phyloP scores from a whole-genome alignment of 2,797 vertebrate genomes.

The Denticeps clupeoides region DNA sequence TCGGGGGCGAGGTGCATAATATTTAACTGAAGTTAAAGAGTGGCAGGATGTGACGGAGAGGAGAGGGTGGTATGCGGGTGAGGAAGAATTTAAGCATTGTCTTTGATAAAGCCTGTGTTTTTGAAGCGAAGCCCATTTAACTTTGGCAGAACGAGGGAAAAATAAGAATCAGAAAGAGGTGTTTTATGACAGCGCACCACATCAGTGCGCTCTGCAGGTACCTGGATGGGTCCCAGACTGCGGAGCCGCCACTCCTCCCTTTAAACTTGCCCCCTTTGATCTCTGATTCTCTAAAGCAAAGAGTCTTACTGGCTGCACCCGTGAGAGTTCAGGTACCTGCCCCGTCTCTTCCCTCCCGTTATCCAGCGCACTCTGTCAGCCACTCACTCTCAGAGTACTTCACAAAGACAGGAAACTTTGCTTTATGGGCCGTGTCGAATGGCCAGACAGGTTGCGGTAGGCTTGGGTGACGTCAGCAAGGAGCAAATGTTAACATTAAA shows the following conservation, averaged over 20 bases:
- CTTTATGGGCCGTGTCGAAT: slow-evolving; percentile 13
- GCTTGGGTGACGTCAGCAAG: too few species aligned
- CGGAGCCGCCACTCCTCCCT: slow-evolving; percentile 43
- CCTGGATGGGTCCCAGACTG: slow-evolving; percentile 58
- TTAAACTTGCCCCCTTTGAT: slow-evolving; percentile 62
- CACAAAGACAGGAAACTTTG: slow-evolving; percentile 42
- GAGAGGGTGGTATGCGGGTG: slow-evolving; percentile 32
- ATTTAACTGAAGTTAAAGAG: slow-evolving; percentile 53
- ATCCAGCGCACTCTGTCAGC: slow-evolving; percentile 19
- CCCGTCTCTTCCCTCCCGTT: slow-evolving; percentile 35
- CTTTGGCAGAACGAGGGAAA: slow-evolving; percentile 55
- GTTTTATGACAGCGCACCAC: slow-evolving; percentile 46
- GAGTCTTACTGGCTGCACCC: slow-evolving; percentile 47
- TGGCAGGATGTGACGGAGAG: slow-evolving; percentile 30
- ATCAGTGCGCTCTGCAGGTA: slow-evolving; percentile 55
- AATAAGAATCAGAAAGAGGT: slow-evolving; percentile 52
- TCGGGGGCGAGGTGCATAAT: slow-evolving; percentile 50
- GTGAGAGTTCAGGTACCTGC: slow-evolving; percentile 47
- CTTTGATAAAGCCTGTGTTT: slow-evolving; percentile 59
- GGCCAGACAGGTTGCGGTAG: too few species aligned
- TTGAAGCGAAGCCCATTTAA: slow-evolving; percentile 55
- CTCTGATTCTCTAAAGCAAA: slow-evolving; percentile 55
- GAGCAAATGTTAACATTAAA: too few species aligned
- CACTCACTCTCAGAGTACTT: slow-evolving; percentile 45
- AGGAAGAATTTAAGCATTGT: slow-evolving; percentile 55